Evolutionary conservation across 2,888 invertebrate genomes (phyloP).

Genomic region (Cerastoderma edule): DNA sequence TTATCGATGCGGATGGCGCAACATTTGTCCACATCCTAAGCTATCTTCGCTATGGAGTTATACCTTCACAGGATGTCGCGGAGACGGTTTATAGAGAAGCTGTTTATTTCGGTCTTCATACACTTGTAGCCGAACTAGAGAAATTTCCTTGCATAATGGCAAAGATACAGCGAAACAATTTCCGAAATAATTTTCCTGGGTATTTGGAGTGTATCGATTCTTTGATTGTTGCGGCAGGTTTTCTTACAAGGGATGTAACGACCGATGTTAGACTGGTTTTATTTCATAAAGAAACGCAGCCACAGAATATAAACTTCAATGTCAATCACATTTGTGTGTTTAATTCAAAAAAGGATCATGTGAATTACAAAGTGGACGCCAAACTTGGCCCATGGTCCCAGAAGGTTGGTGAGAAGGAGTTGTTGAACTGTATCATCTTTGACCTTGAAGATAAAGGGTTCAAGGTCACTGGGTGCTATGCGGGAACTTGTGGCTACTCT

Average conservation of each 20-base stretch:
- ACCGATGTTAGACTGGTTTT: conserved; percentile 57
- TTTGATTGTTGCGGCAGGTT: conserved; percentile 53
- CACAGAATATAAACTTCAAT: conserved; percentile 54
- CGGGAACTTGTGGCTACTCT: conserved; percentile 57
- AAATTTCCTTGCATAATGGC: conserved; percentile 69
- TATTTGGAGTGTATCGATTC: conserved; percentile 64
- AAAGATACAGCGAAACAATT: conserved; percentile 68
- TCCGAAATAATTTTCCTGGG: conserved; percentile 64
- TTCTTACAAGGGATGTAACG: conserved; percentile 43
- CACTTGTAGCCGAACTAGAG: conserved; percentile 72
- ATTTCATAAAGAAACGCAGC: conserved; percentile 48
- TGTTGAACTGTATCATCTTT: conserved; percentile 65
- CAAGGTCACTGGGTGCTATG: conserved; percentile 50
- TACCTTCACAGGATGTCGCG: conserved; percentile 71
- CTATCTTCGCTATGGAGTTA: conserved; percentile 75
- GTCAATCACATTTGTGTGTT: conserved; percentile 60
- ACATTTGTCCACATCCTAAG: conserved; percentile 77
- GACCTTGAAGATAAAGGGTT: conserved; percentile 68
- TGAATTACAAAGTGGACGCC: conserved; percentile 50
- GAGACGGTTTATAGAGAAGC: conserved; percentile 77
- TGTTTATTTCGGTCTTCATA: conserved; percentile 76
- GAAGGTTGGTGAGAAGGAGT: conserved; percentile 62
- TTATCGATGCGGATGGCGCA: conserved; percentile 79
- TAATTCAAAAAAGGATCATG: conserved; percentile 38
- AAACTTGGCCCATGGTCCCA: conserved; percentile 64